Evolutionary conservation across 2,888 invertebrate species (phyloP).

Genomic region (Ectobius pallidus): DNA sequence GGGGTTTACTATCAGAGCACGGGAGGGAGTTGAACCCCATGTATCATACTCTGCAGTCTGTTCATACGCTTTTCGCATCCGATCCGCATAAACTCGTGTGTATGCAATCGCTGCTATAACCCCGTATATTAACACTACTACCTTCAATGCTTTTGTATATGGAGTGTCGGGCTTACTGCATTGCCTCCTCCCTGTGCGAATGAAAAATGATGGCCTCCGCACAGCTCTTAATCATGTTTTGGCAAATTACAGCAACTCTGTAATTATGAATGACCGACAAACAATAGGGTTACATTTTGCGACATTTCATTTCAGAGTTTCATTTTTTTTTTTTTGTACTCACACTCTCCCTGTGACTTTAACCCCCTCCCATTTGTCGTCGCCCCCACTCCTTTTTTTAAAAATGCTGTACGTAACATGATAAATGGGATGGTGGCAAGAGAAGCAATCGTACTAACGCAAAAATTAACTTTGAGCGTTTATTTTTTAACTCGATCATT

Average conservation of each 20-base stretch:
- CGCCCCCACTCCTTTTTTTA: neutral
- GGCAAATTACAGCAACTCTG: conserved; percentile 29
- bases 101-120: conserved; percentile 16
- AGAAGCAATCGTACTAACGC: conserved; percentile 29
- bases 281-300: conserved; percentile 30
- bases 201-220: conserved; percentile 20
- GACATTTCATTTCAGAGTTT: conserved; percentile 28
- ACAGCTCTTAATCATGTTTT: conserved; percentile 27
- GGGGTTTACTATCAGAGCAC: neutral
- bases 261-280: conserved; percentile 30
- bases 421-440: conserved; percentile 15
- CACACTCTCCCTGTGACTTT: neutral
- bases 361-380: neutral
- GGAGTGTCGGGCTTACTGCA: conserved; percentile 14
- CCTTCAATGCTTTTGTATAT: conserved; percentile 14
- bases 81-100: conserved; percentile 12
- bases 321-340: conserved; percentile 23
- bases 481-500: conserved; percentile 12
- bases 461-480: conserved; percentile 25
- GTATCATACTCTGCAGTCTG: conserved; percentile 8
- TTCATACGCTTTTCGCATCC: neutral
- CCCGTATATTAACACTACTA: conserved; percentile 1
- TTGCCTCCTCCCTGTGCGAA: neutral
- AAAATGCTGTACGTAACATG: conserved; percentile 13
- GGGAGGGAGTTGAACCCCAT: neutral